phyloP scores from a whole-genome alignment of 2,888 invertebrate genomes.

The Cepaea hortensis region DNA sequence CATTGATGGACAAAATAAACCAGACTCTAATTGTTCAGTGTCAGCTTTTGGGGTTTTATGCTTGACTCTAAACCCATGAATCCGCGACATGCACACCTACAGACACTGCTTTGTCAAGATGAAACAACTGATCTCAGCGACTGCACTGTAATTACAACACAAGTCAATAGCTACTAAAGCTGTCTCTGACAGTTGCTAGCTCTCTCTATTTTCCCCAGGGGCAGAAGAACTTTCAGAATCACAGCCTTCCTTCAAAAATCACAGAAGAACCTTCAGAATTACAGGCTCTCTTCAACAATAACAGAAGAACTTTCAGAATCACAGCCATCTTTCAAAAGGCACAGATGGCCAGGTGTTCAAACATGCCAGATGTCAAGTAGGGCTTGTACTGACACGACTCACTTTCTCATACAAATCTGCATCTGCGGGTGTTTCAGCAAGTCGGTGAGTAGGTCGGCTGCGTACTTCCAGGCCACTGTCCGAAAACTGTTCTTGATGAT shows the following conservation, averaged over 20 bases:
- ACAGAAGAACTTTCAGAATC: not conserved
- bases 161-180: too few species aligned
- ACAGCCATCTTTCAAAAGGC: not conserved
- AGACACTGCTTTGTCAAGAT: too few species aligned
- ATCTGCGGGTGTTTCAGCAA: slow-evolving; percentile 69
- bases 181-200: too few species aligned
- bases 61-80: too few species aligned
- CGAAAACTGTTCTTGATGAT: slow-evolving; percentile 73
- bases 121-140: too few species aligned
- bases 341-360: not conserved
- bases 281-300: too few species aligned
- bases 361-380: not conserved
- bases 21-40: too few species aligned
- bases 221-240: not conserved
- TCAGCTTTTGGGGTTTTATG: too few species aligned
- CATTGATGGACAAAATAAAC: too few species aligned
- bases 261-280: too few species aligned
- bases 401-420: slow-evolving; percentile 67
- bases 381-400: slow-evolving; percentile 36
- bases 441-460: slow-evolving; percentile 75
- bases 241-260: not conserved
- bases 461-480: slow-evolving; percentile 73
- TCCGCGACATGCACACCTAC: too few species aligned
- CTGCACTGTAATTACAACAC: too few species aligned
- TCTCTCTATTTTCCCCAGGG: not conserved